These are phyloP conservation scores for Drosophila carrolli DNA, from an alignment of 1,140 invertebrate genomes.

Conservation along the genomic window DNA sequence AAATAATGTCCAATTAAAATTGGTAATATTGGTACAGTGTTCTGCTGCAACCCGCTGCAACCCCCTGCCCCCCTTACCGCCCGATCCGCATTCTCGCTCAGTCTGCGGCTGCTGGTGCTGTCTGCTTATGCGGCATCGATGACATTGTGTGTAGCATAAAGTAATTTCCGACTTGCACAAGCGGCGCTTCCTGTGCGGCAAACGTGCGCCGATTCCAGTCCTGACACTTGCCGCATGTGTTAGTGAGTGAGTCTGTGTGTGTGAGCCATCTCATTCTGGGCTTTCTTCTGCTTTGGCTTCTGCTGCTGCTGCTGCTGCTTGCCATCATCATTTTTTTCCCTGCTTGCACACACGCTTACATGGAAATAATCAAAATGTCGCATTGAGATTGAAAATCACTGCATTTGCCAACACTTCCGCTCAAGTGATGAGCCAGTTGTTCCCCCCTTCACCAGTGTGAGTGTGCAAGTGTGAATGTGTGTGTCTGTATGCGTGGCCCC, in stretches of 20 bases:
- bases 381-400: conserved; percentile 83
- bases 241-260: conserved; percentile 36
- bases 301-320: conserved; percentile 15
- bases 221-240: conserved; percentile 70
- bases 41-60: neutral
- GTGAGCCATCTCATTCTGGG: conserved; percentile 47
- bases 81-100: neutral
- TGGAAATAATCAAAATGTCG: conserved; percentile 83
- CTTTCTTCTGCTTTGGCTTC: conserved; percentile 41
- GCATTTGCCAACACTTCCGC: conserved; percentile 82
- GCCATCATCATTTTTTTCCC: conserved; percentile 47
- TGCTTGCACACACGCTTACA: conserved; percentile 70
- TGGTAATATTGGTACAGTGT: neutral
- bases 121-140: conserved; percentile 82
- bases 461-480: conserved; percentile 1
- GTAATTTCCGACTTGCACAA: conserved; percentile 84
- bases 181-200: conserved; percentile 81
- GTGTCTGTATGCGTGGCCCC: conserved; percentile 16
- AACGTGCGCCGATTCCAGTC: conserved; percentile 67
- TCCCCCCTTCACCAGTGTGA: conserved; percentile 29
- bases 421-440: conserved; percentile 81
- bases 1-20: no score
- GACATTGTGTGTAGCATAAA: conserved; percentile 84
- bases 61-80: neutral
- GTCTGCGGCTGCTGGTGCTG: conserved; percentile 40